Conservation (phyloP, 2,797 vertebrate species). For the Cirrhinus mrigala region DNA sequence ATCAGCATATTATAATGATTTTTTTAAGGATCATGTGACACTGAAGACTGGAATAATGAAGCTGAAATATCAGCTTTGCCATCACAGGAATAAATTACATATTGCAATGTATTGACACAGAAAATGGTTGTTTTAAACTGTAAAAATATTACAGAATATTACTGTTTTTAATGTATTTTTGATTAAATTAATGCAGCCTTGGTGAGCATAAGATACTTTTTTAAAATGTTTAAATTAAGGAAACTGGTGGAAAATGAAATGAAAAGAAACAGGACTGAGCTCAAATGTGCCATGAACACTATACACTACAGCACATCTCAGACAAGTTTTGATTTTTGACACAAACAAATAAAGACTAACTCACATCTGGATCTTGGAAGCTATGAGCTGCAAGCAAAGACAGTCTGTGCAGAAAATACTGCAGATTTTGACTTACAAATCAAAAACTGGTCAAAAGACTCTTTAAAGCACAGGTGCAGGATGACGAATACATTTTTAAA, state of each 20-base stretch:
- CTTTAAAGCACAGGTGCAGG: neutral
- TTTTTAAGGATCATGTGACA: neutral
- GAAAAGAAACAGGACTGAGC: no score
- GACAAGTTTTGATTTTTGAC: neutral
- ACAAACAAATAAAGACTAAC: neutral
- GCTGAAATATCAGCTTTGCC: no score
- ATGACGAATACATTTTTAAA: neutral
- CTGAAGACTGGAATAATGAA: no score
- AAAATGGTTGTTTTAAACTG: neutral
- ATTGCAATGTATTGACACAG: neutral
- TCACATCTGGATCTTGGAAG: neutral
- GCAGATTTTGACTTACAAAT: neutral
- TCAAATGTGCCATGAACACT: neutral
- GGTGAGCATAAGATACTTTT: neutral
- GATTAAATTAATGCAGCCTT: neutral
- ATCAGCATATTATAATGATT: no score
- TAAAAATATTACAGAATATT: neutral
- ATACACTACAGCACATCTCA: neutral
- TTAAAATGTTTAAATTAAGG: neutral
- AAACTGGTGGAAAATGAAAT: neutral
- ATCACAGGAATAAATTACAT: neutral
- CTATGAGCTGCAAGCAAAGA: neutral
- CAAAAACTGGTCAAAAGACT: neutral
- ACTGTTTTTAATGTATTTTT: neutral
- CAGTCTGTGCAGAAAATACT: neutral